A percentile compares a stretch with the other conserved stretches of the same genome.
phyloP scores from a whole-genome alignment of 2,797 vertebrate species.

The Typhlichthys subterraneus region DNA sequence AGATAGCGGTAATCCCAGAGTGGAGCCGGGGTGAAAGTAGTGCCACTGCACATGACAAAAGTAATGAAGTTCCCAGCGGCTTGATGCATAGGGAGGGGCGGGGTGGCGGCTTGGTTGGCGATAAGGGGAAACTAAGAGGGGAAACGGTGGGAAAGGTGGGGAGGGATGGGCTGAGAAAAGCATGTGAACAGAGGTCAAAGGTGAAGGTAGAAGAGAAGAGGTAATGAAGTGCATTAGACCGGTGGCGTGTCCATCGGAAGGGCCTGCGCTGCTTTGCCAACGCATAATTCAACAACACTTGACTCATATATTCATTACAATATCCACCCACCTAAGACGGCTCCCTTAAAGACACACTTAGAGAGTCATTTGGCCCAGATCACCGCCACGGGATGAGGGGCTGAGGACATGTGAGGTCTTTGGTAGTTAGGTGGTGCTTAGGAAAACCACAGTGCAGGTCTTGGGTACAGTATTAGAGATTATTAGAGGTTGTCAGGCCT shows the following conservation, averaged over 20 bases:
- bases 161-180: constrained; percentile 8
- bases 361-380: neutral
- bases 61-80: constrained; percentile 55
- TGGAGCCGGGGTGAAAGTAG: constrained; percentile 44
- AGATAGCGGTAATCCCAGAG: constrained; percentile 67
- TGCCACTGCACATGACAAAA: constrained; percentile 35
- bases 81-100: constrained; percentile 21
- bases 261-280: constrained; percentile 15
- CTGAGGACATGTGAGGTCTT: too few relatives aligned
- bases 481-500: too few relatives aligned
- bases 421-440: too few relatives aligned
- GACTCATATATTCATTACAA: constrained; percentile 26
- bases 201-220: constrained; percentile 12
- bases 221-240: constrained; percentile 17
- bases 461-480: too few relatives aligned
- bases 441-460: too few relatives aligned
- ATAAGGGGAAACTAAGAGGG: constrained; percentile 7
- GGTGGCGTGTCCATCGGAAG: constrained; percentile 10
- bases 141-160: constrained; percentile 3
- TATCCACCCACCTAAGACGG: neutral
- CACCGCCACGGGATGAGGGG: too few relatives aligned
- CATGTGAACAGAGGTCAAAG: neutral
- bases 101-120: constrained; percentile 19
- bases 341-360: neutral
- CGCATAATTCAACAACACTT: constrained; percentile 15